A percentile compares a stretch with the other conserved stretches of the same genome.
These are phyloP conservation scores for Babylonia areolata DNA, from an alignment of 1,140 invertebrate genomes.

Conservation along the genomic window DNA sequence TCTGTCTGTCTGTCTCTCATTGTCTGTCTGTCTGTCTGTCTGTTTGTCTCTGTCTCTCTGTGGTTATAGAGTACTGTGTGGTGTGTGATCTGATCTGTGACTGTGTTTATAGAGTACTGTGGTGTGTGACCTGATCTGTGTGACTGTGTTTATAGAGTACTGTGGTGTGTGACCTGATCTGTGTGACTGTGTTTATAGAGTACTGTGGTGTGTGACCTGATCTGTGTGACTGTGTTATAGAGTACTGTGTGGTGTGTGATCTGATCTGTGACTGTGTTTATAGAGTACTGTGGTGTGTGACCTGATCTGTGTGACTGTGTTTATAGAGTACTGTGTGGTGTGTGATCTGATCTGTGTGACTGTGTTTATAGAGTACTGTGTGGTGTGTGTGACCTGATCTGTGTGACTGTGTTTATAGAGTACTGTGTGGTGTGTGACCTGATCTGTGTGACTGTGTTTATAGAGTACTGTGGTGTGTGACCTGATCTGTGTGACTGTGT, in stretches of 20 bases:
- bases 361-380: neutral
- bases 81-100: neutral
- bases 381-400: neutral
- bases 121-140: neutral
- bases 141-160: neutral
- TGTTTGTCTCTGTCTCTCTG: too few relatives aligned
- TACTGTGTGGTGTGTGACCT: neutral
- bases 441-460: neutral
- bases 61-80: neutral
- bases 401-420: neutral
- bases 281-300: too few relatives aligned
- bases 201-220: too few relatives aligned
- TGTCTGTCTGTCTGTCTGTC: too few relatives aligned
- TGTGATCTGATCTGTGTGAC: neutral
- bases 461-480: neutral
- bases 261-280: too few relatives aligned
- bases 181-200: too few relatives aligned
- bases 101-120: neutral
- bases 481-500: neutral
- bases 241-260: too few relatives aligned
- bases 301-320: too few relatives aligned
- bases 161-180: too few relatives aligned
- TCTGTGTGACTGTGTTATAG: too few relatives aligned
- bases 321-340: too few relatives aligned
- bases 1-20: too few relatives aligned